Percentiles rank a stretch among this genome's conserved stretches.
phyloP scores from a whole-genome alignment of 64 coral and sea anemone species.

The Dendrophyllia cribrosa region DNA sequence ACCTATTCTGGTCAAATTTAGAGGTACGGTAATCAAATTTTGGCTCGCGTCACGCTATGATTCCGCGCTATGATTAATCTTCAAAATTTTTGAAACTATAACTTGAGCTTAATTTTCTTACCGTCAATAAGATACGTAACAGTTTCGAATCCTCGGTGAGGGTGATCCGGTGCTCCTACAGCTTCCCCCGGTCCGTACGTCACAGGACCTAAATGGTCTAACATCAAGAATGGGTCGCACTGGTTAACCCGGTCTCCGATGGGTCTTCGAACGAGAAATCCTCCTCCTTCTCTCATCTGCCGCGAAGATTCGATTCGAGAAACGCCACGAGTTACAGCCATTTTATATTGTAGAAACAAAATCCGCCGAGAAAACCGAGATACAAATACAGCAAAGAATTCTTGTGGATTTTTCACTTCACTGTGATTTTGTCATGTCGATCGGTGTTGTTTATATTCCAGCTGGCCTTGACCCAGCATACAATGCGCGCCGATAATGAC shows the following conservation, averaged over 20 bases:
- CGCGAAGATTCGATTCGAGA: conserved; percentile 77
- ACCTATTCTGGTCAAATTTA: too few species aligned
- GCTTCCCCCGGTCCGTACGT: conserved; percentile 88
- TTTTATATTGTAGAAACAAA: not conserved
- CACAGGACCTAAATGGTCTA: conserved; percentile 94
- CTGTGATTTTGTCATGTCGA: too few species aligned
- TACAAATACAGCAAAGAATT: too few species aligned
- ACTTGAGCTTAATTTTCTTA: not conserved
- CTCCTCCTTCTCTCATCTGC: conserved; percentile 96
- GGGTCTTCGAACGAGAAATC: conserved; percentile 94
- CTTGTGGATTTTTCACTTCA: too few species aligned
- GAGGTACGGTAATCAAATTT: too few species aligned
- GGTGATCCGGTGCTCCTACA: conserved; percentile 95
- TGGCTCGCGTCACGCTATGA: too few species aligned
- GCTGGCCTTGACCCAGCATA: conserved; percentile 24
- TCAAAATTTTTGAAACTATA: too few species aligned
- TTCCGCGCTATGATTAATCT: too few species aligned
- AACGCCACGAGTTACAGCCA: conserved; percentile 66
- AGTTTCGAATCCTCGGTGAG: conserved; percentile 97
- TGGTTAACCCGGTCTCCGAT: conserved; percentile 79
- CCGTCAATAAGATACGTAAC: conserved; percentile 97
- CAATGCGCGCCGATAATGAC: conserved; percentile 31
- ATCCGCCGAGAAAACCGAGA: not conserved
- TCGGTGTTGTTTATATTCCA: not conserved
- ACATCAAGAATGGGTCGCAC: conserved; percentile 90